Evolutionary conservation across 2,113 vertebrate species (phyloP).

Genomic region (Taxidea taxus): DNA sequence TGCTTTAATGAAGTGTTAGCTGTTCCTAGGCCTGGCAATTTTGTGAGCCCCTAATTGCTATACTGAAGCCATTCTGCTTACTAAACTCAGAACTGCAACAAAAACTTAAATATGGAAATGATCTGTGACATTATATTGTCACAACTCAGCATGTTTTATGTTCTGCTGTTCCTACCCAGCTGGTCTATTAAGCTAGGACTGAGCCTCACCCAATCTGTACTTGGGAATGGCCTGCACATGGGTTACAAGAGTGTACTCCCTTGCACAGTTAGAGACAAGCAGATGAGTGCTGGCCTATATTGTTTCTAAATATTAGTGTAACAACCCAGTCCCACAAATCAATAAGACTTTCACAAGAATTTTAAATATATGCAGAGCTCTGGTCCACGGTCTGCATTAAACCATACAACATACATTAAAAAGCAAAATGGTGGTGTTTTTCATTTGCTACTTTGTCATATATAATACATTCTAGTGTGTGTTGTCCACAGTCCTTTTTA

Average conservation of each 20-base stretch:
- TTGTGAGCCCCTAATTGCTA: background rate
- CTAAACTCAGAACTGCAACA: background rate
- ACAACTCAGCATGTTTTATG: background rate
- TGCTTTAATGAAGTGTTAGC: background rate
- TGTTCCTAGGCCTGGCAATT: background rate
- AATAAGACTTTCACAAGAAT: background rate
- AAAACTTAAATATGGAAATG: background rate
- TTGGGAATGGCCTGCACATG: background rate
- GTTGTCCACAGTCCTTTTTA: background rate
- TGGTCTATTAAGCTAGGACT: background rate
- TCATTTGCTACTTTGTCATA: background rate
- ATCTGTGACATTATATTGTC: background rate
- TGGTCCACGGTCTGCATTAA: background rate
- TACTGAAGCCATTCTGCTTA: background rate
- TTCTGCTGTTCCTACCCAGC: background rate
- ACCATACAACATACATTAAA: background rate
- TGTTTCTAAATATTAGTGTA: slow-evolving; percentile 17
- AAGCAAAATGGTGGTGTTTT: background rate
- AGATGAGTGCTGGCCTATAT: background rate
- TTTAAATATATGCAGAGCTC: background rate
- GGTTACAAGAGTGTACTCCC: background rate
- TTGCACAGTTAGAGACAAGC: background rate
- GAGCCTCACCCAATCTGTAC: background rate
- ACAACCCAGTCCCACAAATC: background rate
- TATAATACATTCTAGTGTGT: background rate